Evolutionary conservation across 2,888 invertebrate species (phyloP).

Genomic region (Euspilapteryx auroguttella): DNA sequence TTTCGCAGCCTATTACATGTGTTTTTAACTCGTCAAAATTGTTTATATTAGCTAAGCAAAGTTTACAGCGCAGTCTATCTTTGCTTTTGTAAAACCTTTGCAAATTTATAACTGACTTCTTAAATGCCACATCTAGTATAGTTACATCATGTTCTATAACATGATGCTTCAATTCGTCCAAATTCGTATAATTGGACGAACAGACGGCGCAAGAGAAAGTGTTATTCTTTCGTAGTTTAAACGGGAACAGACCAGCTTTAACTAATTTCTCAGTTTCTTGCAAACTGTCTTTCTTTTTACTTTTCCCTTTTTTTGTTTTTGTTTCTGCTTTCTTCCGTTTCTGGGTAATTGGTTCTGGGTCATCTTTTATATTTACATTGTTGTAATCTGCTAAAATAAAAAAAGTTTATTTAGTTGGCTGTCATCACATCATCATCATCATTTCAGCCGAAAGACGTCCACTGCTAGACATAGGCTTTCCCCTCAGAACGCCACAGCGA

Average conservation of each 20-base stretch:
- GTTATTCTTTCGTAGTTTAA: slow-evolving; percentile 31
- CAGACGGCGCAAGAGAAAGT: slow-evolving; percentile 31
- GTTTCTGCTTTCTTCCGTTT: background rate
- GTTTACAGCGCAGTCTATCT: slow-evolving; percentile 26
- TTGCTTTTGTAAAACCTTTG: slow-evolving; percentile 26
- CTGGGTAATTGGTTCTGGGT: background rate
- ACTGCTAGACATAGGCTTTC: too few relatives aligned
- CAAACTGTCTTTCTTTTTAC: background rate
- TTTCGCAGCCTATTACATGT: slow-evolving; percentile 28
- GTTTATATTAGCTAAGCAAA: slow-evolving; percentile 26
- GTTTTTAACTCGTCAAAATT: slow-evolving; percentile 24
- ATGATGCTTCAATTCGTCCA: slow-evolving; percentile 31
- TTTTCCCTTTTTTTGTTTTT: background rate
- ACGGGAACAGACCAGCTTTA: slow-evolving; percentile 31
- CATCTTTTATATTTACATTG: background rate
- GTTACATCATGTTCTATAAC: slow-evolving; percentile 23
- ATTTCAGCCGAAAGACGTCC: too few relatives aligned
- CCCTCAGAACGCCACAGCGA: too few relatives aligned
- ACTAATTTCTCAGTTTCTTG: slow-evolving; percentile 28
- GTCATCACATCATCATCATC: too few relatives aligned
- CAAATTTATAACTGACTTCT: slow-evolving; percentile 33
- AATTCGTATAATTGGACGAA: slow-evolving; percentile 19
- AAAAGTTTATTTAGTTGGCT: too few relatives aligned
- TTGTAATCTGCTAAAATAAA: background rate
- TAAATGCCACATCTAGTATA: slow-evolving; percentile 30